Evolutionary conservation across 2,888 invertebrate genomes (phyloP), one percentile per base, ranked within the genome.

Genomic region (Xanthia icteritia): DNA sequence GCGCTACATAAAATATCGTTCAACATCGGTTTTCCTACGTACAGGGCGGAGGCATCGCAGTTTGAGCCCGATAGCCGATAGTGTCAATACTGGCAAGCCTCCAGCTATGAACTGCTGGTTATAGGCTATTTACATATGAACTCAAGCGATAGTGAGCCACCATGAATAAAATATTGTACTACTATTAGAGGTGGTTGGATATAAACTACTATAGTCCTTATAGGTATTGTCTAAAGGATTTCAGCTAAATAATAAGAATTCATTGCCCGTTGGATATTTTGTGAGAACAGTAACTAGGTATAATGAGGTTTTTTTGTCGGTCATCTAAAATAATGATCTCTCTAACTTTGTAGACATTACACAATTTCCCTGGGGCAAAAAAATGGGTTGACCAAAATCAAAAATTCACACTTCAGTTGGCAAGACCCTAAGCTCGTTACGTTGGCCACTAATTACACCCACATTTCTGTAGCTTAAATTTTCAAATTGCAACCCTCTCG

Each of bases 361-460:
- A 69, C 63, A 60, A 70, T 69, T 54, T 36, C 48, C 60, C 42
- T 36, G 6, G 9, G 45, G 74, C 68, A 63, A 71, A 79, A 83
- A 82, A 76, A 75, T 60, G 71, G 67, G 54, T 66, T 73, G 73
- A 76, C 80, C 77, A 90, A 93, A 93, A 92, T 93, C 90, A 91
- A 92, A 93, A 93, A 93, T 92, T 94, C 91, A 92, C 94, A 93
- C 92, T 92, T 92, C 92, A 91, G 89, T 92, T 89, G 88, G 91
- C 91, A 91, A 93, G 92, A 92, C 92, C 93, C 92, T 93, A 93
- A 94, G 92, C 94, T 93, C 94, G 94, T 94, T 94, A 94, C 92
- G 90, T 90, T 90, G 89, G 92, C 95, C 95, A 94, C 95, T 95
- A 95, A 95, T 95, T 95, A 94, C 94, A 93, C 89, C 92, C 93